Conservation (phyloP, 2,113 vertebrate genomes). For the Dromaius novaehollandiae region DNA sequence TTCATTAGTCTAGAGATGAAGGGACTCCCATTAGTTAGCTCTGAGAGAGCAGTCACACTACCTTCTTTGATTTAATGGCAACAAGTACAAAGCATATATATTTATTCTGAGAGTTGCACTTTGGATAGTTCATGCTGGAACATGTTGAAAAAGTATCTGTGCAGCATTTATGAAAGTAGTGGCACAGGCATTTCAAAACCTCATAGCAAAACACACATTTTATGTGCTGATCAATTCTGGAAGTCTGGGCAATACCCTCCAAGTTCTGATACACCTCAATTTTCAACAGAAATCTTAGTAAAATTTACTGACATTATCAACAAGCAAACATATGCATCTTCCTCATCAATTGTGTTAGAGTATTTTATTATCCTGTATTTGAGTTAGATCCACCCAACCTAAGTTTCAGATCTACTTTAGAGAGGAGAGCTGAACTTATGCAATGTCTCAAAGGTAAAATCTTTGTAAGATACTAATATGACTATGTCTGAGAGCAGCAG, state of each 20-base stretch:
- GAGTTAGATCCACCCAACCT: neutral
- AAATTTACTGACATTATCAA: neutral
- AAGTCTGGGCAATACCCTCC: neutral
- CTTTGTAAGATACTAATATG: neutral
- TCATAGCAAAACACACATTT: neutral
- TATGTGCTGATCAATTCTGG: neutral
- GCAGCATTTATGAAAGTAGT: neutral
- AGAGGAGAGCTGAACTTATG: neutral
- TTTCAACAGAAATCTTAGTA: neutral
- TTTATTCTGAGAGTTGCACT: conserved; percentile 13
- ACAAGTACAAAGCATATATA: neutral
- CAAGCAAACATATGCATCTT: neutral
- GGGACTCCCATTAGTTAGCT: neutral
- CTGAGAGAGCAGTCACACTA: neutral
- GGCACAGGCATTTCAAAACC: neutral
- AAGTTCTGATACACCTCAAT: neutral
- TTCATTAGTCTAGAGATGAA: neutral
- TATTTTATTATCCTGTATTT: neutral
- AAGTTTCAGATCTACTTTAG: conserved; percentile 1
- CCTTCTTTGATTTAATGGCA: neutral
- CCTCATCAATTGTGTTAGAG: neutral
- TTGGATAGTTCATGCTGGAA: neutral
- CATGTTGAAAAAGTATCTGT: neutral
- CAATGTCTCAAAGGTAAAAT: neutral
- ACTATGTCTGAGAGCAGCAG: neutral